Evolutionary conservation across 1,140 invertebrate species (phyloP).

Genomic region (Drosophila orena): DNA sequence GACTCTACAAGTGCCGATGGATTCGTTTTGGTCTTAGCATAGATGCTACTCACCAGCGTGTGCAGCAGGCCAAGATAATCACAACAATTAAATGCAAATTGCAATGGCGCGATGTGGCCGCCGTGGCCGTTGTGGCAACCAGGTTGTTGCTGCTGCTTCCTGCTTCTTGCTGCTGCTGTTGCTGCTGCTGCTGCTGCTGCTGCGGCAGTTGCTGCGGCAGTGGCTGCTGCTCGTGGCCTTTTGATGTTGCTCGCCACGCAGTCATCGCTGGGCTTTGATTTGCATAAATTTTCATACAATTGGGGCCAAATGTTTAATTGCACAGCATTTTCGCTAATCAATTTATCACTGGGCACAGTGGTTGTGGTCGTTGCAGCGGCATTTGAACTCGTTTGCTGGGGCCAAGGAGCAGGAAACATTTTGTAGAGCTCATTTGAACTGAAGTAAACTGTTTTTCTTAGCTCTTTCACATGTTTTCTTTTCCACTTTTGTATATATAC

Average conservation of each 20-base stretch:
- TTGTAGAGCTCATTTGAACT: constrained; percentile 68
- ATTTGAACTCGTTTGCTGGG: constrained; percentile 49
- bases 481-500: background rate
- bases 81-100: constrained; percentile 84
- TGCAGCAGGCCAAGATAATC: constrained; percentile 84
- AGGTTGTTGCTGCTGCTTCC: constrained; percentile 41
- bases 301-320: constrained; percentile 68
- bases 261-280: constrained; percentile 73
- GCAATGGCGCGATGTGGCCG: constrained; percentile 58
- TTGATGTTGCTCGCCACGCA: constrained; percentile 70
- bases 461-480: constrained; percentile 32
- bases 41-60: constrained; percentile 71
- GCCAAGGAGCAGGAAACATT: constrained; percentile 72
- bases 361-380: constrained; percentile 36
- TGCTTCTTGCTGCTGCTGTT: constrained; percentile 35
- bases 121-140: constrained; percentile 55
- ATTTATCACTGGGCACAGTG: constrained; percentile 49
- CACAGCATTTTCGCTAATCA: constrained; percentile 58
- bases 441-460: background rate
- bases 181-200: constrained; percentile 28
- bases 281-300: constrained; percentile 79
- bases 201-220: constrained; percentile 43
- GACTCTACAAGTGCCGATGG: too few relatives aligned
- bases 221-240: constrained; percentile 43
- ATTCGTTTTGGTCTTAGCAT: constrained; percentile 43